Percentiles rank a stretch among this genome's conserved stretches.
These are phyloP conservation scores for Lysiphlebus fabarum DNA, from an alignment of 1,140 invertebrate genomes.

Conservation along the genomic window DNA sequence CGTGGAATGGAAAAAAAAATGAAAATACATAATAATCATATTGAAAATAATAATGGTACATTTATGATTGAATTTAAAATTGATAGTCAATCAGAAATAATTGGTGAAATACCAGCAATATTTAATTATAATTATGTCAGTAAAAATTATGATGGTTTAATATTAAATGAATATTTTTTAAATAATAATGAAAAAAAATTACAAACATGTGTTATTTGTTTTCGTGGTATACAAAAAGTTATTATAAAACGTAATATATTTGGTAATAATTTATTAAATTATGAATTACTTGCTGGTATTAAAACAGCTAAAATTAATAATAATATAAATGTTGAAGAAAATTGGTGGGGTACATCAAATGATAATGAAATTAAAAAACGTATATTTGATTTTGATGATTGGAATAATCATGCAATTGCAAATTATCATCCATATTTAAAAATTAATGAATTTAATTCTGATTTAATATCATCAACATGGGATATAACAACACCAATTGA, in stretches of 20 bases:
- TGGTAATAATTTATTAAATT: constrained; percentile 81
- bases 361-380: constrained; percentile 68
- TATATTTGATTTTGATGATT: constrained; percentile 99
- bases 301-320: constrained; percentile 85
- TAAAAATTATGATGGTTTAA: constrained; percentile 60
- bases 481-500: constrained; percentile 56
- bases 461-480: constrained; percentile 69
- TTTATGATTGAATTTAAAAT: constrained; percentile 86
- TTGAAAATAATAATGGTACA: constrained; percentile 78
- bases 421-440: constrained; percentile 83
- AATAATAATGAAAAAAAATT: constrained; percentile 35
- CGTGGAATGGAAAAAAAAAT: constrained; percentile 97
- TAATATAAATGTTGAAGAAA: constrained; percentile 82
- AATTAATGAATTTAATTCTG: constrained; percentile 68
- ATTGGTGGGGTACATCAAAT: constrained; percentile 91
- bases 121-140: constrained; percentile 78
- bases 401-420: constrained; percentile 96
- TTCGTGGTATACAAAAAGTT: constrained; percentile 93
- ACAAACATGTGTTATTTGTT: constrained; percentile 82
- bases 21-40: constrained; percentile 72
- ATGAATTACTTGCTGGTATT: constrained; percentile 90
- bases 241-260: constrained; percentile 88
- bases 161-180: constrained; percentile 22
- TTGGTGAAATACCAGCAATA: constrained; percentile 76
- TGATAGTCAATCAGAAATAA: constrained; percentile 90